A percentile compares a stretch with the other conserved stretches of the same genome.
These are phyloP conservation scores for Rhodophaea formosa DNA, from an alignment of 2,888 invertebrate genomes.

Conservation along the genomic window DNA sequence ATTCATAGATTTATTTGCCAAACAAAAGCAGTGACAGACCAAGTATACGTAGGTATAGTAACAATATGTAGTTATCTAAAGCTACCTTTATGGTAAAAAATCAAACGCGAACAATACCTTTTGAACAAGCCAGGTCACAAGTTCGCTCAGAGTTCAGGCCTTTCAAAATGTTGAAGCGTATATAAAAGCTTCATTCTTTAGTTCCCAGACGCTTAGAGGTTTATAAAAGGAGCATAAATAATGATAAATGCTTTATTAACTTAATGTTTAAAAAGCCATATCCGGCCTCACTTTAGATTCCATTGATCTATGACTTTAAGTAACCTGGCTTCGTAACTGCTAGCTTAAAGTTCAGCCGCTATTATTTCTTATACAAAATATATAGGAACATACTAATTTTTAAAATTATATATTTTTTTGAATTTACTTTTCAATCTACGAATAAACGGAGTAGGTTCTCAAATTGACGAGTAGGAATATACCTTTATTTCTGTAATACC, in stretches of 20 bases:
- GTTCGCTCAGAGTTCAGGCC: neutral
- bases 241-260: constrained; percentile 36
- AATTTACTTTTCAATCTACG: no score
- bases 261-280: neutral
- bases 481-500: no score
- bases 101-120: neutral
- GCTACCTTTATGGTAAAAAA: no score
- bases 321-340: neutral
- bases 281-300: neutral
- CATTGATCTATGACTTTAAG: neutral
- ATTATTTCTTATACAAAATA: no score
- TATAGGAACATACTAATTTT: no score
- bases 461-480: no score
- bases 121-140: neutral
- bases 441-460: no score
- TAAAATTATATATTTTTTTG: no score
- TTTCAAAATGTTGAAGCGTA: constrained; percentile 1
- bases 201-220: constrained; percentile 18
- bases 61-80: no score
- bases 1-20: no score
- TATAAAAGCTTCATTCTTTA: constrained; percentile 23
- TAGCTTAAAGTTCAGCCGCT: neutral
- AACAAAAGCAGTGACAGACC: no score
- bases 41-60: no score
- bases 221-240: constrained; percentile 23